Evolutionary conservation across 2,113 vertebrate species (phyloP).

Genomic region (Taurulus bubalis): DNA sequence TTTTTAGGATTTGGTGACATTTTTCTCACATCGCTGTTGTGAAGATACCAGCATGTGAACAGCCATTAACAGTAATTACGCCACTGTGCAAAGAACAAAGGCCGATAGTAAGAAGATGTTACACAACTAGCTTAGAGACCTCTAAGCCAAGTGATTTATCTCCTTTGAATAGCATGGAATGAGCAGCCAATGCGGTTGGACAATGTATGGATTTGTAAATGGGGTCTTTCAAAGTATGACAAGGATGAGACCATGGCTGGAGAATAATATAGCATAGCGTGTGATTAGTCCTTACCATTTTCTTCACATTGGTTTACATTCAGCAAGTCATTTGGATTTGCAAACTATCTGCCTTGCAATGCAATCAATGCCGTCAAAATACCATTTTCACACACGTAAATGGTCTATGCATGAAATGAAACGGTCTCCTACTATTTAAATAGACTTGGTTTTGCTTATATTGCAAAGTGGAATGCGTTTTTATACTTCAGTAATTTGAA

Average conservation of each 20-base stretch:
- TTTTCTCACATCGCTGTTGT: constrained; percentile 43
- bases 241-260: constrained; percentile 1
- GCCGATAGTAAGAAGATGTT: constrained; percentile 31
- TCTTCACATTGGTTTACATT: background rate
- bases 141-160: constrained; percentile 9
- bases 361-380: constrained; percentile 16
- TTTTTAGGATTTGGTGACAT: constrained; percentile 59
- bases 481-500: constrained; percentile 70
- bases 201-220: constrained; percentile 25
- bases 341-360: constrained; percentile 20
- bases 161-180: constrained; percentile 34
- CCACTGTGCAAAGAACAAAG: constrained; percentile 47
- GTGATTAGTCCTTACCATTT: constrained; percentile 12
- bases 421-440: constrained; percentile 47
- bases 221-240: constrained; percentile 2
- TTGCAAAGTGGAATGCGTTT: constrained; percentile 65
- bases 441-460: constrained; percentile 48
- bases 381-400: constrained; percentile 35
- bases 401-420: constrained; percentile 50
- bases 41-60: constrained; percentile 55
- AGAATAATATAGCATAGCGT: background rate
- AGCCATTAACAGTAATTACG: constrained; percentile 61
- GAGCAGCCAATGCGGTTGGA: background rate
- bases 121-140: constrained; percentile 19
- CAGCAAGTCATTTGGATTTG: background rate